phyloP scores from a whole-genome alignment of 2,797 vertebrate species.

The Sebastes elongatus region DNA sequence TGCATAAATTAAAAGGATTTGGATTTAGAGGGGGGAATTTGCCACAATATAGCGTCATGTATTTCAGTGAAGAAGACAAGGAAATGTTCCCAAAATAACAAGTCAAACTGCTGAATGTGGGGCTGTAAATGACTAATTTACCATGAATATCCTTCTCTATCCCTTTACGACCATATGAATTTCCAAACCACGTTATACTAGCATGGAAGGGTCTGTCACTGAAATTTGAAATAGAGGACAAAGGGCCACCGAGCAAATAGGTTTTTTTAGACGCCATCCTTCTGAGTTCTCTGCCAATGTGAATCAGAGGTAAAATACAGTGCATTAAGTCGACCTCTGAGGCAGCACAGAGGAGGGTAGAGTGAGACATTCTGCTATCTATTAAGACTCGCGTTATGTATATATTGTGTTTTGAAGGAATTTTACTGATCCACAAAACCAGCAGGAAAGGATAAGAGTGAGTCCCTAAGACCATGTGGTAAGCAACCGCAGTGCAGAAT shows the following conservation, averaged over 20 bases:
- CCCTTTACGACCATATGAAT: conserved; percentile 58
- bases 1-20: conserved; percentile 55
- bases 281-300: conserved; percentile 70
- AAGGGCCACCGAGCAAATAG: conserved; percentile 71
- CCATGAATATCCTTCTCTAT: conserved; percentile 68
- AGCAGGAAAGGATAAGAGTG: conserved; percentile 79
- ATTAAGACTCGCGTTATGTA: conserved; percentile 79
- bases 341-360: conserved; percentile 76
- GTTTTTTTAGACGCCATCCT: conserved; percentile 67
- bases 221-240: conserved; percentile 79
- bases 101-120: conserved; percentile 48
- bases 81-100: conserved; percentile 57
- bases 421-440: conserved; percentile 86
- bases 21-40: conserved; percentile 21
- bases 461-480: conserved; percentile 79
- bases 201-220: conserved; percentile 71
- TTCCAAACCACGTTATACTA: conserved; percentile 63
- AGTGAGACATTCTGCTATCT: conserved; percentile 83
- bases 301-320: conserved; percentile 81
- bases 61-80: conserved; percentile 45
- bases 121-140: conserved; percentile 71
- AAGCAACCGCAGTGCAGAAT: conserved; percentile 78
- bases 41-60: conserved; percentile 23
- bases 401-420: conserved; percentile 83
- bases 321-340: conserved; percentile 79